Conservation (phyloP, 2,888 invertebrate genomes). For the Priocnemis perturbator region DNA sequence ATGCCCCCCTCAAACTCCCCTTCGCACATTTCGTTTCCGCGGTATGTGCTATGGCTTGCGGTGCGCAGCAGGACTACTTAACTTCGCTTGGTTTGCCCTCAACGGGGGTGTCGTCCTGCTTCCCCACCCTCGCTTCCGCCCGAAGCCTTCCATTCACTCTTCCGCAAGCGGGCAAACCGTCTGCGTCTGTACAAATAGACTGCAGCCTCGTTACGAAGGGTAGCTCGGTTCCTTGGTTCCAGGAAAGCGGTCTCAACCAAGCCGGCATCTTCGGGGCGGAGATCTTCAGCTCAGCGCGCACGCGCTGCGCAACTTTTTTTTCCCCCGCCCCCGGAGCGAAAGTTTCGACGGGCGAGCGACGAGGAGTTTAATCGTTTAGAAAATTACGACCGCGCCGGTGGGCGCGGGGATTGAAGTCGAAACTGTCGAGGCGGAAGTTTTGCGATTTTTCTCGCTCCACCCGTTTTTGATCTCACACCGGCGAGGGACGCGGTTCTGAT, state of each 20-base stretch:
- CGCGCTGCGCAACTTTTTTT: too few relatives aligned
- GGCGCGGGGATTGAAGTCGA: too few relatives aligned
- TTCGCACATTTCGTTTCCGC: conserved; percentile 24
- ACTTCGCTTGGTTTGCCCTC: conserved; percentile 43
- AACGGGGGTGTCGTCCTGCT: conserved; percentile 15
- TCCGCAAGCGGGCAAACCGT: conserved; percentile 18
- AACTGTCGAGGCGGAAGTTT: too few relatives aligned
- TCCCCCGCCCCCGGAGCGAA: too few relatives aligned
- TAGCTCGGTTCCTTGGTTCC: not conserved
- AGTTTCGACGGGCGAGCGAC: too few relatives aligned
- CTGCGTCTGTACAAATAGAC: conserved; percentile 6
- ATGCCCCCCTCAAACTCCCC: too few relatives aligned
- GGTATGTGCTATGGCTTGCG: conserved; percentile 39
- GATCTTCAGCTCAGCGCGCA: too few relatives aligned
- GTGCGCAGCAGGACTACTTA: conserved; percentile 36
- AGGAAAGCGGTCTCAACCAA: not conserved
- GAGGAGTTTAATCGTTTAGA: too few relatives aligned
- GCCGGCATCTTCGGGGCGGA: not conserved
- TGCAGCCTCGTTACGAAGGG: conserved; percentile 6
- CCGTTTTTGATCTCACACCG: too few relatives aligned
- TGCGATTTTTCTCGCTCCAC: too few relatives aligned
- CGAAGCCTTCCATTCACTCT: conserved; percentile 33
- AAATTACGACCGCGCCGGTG: too few relatives aligned
- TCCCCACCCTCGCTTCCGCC: conserved; percentile 7
- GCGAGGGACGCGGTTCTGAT: too few relatives aligned